These are phyloP conservation scores for Phocoena sinus DNA, from an alignment of 2,113 vertebrate genomes.

Conservation along the genomic window DNA sequence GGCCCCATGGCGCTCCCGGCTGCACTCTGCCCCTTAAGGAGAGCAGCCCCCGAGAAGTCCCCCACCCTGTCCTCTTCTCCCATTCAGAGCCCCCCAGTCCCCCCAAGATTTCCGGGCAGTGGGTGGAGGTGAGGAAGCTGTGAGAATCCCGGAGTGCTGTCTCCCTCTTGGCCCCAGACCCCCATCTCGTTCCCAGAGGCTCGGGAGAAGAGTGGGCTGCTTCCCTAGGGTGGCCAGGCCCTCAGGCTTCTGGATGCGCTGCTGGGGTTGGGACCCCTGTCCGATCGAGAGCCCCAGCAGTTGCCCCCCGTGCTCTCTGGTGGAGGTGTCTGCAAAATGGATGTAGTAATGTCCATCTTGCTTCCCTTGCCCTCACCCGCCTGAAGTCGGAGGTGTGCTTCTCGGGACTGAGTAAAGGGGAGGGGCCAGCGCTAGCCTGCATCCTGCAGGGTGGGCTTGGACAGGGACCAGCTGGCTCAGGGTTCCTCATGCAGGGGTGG, in stretches of 20 bases:
- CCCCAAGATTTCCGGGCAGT: rapidly evolving
- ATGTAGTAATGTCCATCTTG: rapidly evolving
- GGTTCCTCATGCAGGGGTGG: rapidly evolving
- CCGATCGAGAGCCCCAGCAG: background rate
- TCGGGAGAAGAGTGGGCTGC: background rate
- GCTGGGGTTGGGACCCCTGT: background rate
- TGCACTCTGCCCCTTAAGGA: background rate
- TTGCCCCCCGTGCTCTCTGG: background rate
- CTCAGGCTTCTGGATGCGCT: background rate
- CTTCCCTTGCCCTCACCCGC: rapidly evolving
- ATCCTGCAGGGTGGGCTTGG: rapidly evolving
- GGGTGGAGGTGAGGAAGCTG: background rate
- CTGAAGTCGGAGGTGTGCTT: rapidly evolving
- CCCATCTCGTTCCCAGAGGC: rapidly evolving
- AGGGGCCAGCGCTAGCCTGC: background rate
- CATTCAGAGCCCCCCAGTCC: background rate
- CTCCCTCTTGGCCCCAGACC: background rate
- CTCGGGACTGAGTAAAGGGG: rapidly evolving
- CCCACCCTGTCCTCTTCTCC: background rate
- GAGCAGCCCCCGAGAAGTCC: background rate
- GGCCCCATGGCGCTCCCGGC: background rate
- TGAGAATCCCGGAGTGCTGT: background rate
- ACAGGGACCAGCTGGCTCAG: background rate
- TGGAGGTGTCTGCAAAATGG: rapidly evolving
- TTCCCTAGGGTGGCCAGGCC: background rate